A percentile compares a stretch with the other conserved stretches of the same genome.
phyloP scores from a whole-genome alignment of 2,888 invertebrate species.

The Andrena marginata region DNA sequence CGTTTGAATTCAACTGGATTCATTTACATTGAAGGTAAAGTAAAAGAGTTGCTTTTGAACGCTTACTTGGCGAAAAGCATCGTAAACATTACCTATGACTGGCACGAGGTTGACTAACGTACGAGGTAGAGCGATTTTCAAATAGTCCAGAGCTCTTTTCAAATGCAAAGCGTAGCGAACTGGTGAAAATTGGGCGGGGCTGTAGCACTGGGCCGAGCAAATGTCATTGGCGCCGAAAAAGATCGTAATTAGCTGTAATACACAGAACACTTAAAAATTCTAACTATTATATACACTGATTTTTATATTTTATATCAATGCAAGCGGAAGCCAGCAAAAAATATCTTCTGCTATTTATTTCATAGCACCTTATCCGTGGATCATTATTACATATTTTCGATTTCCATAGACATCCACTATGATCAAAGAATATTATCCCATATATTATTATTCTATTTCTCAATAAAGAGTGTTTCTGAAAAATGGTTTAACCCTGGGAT shows the following conservation, averaged over 20 bases:
- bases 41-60: too few species aligned
- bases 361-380: too few species aligned
- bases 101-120: constrained; percentile 91
- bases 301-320: background rate
- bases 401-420: too few species aligned
- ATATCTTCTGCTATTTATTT: too few species aligned
- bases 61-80: background rate
- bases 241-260: constrained; percentile 87
- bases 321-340: too few species aligned
- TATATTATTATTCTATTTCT: too few species aligned
- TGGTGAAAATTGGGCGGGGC: constrained; percentile 86
- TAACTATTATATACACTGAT: background rate
- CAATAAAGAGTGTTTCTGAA: too few species aligned
- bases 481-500: too few species aligned
- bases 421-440: too few species aligned
- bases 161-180: constrained; percentile 88
- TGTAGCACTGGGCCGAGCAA: constrained; percentile 90
- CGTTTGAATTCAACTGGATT: too few species aligned
- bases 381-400: too few species aligned
- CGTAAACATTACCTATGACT: constrained; percentile 87
- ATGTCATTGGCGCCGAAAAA: constrained; percentile 92
- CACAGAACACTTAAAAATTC: background rate
- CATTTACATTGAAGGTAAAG: too few species aligned
- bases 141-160: constrained; percentile 88
- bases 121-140: constrained; percentile 88